These are phyloP conservation scores for Danio tinwini DNA, from an alignment of 2,797 vertebrate genomes.

Conservation along the genomic window DNA sequence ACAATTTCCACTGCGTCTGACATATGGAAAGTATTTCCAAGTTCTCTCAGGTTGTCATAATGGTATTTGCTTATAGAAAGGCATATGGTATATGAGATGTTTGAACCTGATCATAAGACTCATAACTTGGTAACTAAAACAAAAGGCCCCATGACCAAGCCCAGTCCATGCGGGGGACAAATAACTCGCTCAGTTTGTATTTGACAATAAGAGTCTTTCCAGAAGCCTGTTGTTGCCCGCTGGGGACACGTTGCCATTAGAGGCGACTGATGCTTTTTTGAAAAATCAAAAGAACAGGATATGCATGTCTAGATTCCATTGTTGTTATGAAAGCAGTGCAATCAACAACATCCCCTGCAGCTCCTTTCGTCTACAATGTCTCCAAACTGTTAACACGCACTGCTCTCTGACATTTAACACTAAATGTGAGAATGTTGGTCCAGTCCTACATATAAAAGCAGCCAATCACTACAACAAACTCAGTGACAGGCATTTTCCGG, in stretches of 20 bases:
- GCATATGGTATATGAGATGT: background rate
- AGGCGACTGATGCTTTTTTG: constrained; percentile 33
- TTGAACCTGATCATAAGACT: background rate
- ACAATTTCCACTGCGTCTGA: background rate
- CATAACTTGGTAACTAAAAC: constrained; percentile 22
- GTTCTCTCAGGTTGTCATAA: background rate
- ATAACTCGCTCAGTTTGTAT: constrained; percentile 14
- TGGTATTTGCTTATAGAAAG: constrained; percentile 5
- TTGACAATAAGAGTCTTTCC: constrained; percentile 37
- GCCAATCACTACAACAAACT: constrained; percentile 14
- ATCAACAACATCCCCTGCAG: constrained; percentile 17
- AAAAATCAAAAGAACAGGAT: constrained; percentile 43
- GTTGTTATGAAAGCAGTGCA: constrained; percentile 36
- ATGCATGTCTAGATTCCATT: constrained; percentile 38
- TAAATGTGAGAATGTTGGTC: constrained; percentile 15
- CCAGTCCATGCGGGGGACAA: constrained; percentile 1
- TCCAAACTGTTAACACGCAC: constrained; percentile 1
- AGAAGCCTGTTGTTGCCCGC: constrained; percentile 24
- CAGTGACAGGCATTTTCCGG: background rate
- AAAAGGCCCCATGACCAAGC: background rate
- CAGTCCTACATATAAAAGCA: constrained; percentile 26
- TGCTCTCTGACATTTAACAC: constrained; percentile 27
- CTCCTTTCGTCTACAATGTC: background rate
- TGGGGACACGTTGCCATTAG: constrained; percentile 31
- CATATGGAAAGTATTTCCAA: background rate